Conservation (phyloP, 2,888 invertebrate species). For the Glyphotaelius pellucidus region DNA sequence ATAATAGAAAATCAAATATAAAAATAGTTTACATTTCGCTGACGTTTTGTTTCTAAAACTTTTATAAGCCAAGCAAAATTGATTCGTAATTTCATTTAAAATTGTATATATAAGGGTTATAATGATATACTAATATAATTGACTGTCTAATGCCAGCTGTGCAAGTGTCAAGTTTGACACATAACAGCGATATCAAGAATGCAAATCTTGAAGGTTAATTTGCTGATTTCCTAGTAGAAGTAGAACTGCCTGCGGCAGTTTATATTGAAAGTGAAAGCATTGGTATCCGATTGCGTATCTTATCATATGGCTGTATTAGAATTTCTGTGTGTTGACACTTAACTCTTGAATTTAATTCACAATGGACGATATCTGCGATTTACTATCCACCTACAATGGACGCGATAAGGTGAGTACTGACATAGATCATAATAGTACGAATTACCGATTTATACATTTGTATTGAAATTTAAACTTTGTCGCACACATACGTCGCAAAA, state of each 20-base stretch:
- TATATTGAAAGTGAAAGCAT: slow-evolving; percentile 55
- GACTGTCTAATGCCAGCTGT: neutral
- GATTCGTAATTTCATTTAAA: neutral
- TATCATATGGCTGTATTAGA: slow-evolving; percentile 54
- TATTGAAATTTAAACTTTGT: neutral
- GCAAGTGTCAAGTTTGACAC: slow-evolving; percentile 13
- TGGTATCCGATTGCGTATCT: slow-evolving; percentile 36
- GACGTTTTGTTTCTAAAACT: no score
- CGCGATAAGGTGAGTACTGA: slow-evolving; percentile 84
- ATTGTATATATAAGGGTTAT: neutral
- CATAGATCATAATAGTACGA: neutral
- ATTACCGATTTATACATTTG: neutral
- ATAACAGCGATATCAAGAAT: neutral
- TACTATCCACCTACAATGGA: slow-evolving; percentile 89
- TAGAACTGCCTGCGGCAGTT: slow-evolving; percentile 37
- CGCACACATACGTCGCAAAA: neutral
- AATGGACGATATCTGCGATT: slow-evolving; percentile 80
- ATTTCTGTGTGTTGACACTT: slow-evolving; percentile 20
- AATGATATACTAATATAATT: neutral
- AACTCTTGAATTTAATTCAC: neutral
- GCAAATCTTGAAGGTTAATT: slow-evolving; percentile 50
- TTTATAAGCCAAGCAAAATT: neutral
- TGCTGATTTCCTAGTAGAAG: neutral
- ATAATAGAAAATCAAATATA: no score
- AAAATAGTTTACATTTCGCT: no score